Percentiles rank a stretch among this genome's conserved stretches.
Evolutionary conservation across 2,888 invertebrate species (phyloP).

Genomic region (Psylliodes chrysocephalus): DNA sequence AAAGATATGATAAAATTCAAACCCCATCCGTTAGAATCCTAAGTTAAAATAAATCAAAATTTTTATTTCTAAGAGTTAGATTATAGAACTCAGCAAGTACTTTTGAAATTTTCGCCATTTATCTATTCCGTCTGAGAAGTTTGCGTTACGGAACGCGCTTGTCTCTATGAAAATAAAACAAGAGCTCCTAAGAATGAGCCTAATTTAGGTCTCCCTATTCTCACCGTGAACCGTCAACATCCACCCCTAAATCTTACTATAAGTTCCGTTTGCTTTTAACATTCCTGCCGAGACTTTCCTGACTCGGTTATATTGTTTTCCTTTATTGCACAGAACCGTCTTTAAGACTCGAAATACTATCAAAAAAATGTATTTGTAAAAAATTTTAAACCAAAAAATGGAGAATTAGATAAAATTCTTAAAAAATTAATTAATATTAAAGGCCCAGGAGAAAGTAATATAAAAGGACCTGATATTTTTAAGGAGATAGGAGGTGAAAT

Average conservation of each 20-base stretch:
- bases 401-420: too few species aligned
- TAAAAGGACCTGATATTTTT: too few species aligned
- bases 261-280: conserved; percentile 46
- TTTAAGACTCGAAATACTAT: too few species aligned
- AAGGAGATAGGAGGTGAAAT: too few species aligned
- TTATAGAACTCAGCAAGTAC: neutral
- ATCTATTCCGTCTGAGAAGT: conserved; percentile 30
- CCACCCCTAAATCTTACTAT: conserved; percentile 47
- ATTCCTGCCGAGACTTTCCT: conserved; percentile 42
- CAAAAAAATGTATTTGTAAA: too few species aligned
- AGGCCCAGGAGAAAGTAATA: too few species aligned
- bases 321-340: conserved; percentile 36
- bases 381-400: too few species aligned
- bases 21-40: too few species aligned
- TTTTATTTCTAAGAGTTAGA: neutral
- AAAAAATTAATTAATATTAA: too few species aligned
- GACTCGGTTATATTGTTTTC: conserved; percentile 46
- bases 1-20: too few species aligned
- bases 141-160: conserved; percentile 36
- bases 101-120: conserved; percentile 16
- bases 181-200: conserved; percentile 43
- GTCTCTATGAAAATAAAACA: conserved; percentile 41
- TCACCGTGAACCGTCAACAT: conserved; percentile 44
- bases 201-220: conserved; percentile 49
- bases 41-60: too few species aligned